Evolutionary conservation across 2,797 vertebrate species (phyloP), one percentile per base, ranked within the genome.

Genomic region (Mastacembelus armatus): DNA sequence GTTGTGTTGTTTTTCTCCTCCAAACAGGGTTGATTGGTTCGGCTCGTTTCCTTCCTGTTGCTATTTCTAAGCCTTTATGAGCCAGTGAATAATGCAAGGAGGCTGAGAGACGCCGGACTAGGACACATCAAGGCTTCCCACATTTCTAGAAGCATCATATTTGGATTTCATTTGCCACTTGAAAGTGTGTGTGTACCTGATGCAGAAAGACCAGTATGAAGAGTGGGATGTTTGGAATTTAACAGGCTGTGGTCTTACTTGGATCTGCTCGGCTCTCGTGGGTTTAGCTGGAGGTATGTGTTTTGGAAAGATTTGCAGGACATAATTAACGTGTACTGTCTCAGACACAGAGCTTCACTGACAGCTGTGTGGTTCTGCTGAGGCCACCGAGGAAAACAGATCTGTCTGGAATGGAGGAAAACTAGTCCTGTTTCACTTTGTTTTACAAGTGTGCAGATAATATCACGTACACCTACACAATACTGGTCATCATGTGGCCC

Each of bases 131-230:
- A 57, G 55, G 32, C 40, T 36, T 30, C 29, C 38, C 24, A 60
- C 39, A n/a, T 36, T 29, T 35, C 38, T n/a, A 14, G 45, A 59
- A 21, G 4, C 24, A 48, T 61, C 24, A 48, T 61, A 61, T 71
- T 68, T 57, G 33, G 19, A 52, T 51, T 71, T 57, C 1, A 58
- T n/a, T n/a, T n/a, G n/a, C n/a, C n/a, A n/a, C n/a, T n/a, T n/a
- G n/a, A n/a, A n/a, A n/a, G n/a, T n/a, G n/a, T n/a, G n/a, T n/a
- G n/a, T n/a, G 52, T 51, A 65, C 39, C 42, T 32, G 51, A 48
- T 29, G 16, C 10, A 11, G 29, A 33, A 7, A 42, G 40, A 69
- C 21, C 38, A 42, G 36, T 29, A 4, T 1, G 0, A 56, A n/a
- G 1, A 11, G 10, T 7, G 27, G 3, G 15, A 5, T 62, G 42